phyloP scores from a whole-genome alignment of 2,113 vertebrate genomes.

The Arvicanthis niloticus region DNA sequence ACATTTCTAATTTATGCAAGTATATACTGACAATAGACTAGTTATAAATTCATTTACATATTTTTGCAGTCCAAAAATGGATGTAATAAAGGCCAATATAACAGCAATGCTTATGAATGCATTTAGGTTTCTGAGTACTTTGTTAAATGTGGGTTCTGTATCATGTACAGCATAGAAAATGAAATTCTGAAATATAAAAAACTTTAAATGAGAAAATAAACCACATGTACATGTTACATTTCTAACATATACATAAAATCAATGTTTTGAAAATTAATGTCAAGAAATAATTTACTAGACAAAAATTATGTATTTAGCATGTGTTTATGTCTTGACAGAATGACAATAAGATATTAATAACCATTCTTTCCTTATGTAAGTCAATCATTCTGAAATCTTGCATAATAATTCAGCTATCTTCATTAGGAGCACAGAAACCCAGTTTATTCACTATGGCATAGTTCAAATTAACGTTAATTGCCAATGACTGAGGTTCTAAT shows the following conservation, averaged over 20 bases:
- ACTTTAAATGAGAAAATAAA: constrained; percentile 38
- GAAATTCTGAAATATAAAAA: not conserved
- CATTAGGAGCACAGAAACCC: not conserved
- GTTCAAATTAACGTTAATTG: constrained; percentile 59
- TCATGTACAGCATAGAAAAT: constrained; percentile 9
- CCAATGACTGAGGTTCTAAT: constrained; percentile 14
- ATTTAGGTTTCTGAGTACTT: constrained; percentile 28
- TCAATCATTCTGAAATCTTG: constrained; percentile 49
- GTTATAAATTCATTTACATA: not conserved
- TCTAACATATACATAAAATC: not conserved
- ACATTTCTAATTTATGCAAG: not conserved
- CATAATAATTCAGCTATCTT: constrained; percentile 27
- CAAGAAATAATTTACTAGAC: not conserved
- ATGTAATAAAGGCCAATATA: not conserved
- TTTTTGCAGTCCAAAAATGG: not conserved
- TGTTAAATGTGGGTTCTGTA: constrained; percentile 16
- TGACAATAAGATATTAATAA: constrained; percentile 12
- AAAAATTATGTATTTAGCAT: not conserved
- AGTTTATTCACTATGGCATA: not conserved
- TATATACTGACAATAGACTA: not conserved
- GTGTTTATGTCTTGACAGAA: constrained; percentile 34
- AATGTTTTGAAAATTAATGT: constrained; percentile 26
- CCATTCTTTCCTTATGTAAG: not conserved
- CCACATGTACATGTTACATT: constrained; percentile 6
- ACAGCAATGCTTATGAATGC: not conserved